A percentile compares a stretch with the other conserved stretches of the same genome.
Evolutionary conservation across 1,140 invertebrate genomes (phyloP).

Genomic region (Drosophila parvula): DNA sequence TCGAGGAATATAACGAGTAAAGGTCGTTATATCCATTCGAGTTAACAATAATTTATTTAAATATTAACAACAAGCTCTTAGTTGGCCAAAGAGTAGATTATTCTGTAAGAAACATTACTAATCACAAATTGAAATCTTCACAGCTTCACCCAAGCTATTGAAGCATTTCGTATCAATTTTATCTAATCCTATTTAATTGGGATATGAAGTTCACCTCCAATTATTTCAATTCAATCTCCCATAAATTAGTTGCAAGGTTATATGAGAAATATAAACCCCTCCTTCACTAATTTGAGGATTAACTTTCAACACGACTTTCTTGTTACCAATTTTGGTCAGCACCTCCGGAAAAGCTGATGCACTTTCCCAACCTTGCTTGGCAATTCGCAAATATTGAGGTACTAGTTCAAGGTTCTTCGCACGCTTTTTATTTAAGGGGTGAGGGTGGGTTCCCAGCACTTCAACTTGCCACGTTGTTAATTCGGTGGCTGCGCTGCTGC

Average conservation of each 20-base stretch:
- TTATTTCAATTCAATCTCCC: not conserved
- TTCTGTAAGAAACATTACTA: too few species aligned
- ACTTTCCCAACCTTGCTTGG: constrained; percentile 19
- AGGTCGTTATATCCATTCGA: too few species aligned
- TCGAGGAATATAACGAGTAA: too few species aligned
- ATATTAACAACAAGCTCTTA: not conserved
- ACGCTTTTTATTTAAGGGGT: not conserved
- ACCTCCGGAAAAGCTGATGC: constrained; percentile 9
- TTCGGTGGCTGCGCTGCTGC: constrained; percentile 32
- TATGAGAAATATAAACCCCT: not conserved
- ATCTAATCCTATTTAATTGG: not conserved
- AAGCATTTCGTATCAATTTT: too few species aligned
- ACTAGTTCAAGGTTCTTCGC: constrained; percentile 37
- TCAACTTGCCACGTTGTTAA: constrained; percentile 21
- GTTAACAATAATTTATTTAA: too few species aligned
- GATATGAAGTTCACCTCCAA: not conserved
- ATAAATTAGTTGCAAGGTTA: not conserved
- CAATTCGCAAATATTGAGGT: constrained; percentile 9
- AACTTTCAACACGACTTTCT: not conserved
- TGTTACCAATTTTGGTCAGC: not conserved
- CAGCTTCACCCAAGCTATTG: too few species aligned
- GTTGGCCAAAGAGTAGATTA: not conserved
- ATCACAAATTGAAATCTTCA: not conserved
- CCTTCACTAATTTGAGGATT: not conserved
- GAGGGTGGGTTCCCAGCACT: not conserved